phyloP scores from a whole-genome alignment of 2,797 vertebrate species.

The Hemitrygon akajei region DNA sequence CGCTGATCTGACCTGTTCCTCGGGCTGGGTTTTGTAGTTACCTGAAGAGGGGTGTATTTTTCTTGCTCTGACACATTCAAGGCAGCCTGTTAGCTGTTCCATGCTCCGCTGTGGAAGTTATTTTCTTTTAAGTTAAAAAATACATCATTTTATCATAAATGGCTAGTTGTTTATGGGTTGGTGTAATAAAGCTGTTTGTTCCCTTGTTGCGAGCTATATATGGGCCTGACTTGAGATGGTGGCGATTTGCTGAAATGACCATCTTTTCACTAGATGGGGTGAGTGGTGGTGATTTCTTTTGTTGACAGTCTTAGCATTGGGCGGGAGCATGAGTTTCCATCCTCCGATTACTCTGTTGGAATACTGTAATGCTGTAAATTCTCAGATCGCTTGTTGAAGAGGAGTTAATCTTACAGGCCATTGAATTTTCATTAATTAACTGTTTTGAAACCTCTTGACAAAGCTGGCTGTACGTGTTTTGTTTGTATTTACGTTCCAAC shows the following conservation, averaged over 20 bases:
- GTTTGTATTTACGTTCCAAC: too few species aligned
- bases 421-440: too few species aligned
- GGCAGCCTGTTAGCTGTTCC: background rate
- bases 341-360: background rate
- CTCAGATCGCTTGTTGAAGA: too few species aligned
- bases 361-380: too few species aligned
- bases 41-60: background rate
- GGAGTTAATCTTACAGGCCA: too few species aligned
- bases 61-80: background rate
- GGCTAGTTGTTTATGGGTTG: background rate
- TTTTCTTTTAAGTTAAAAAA: background rate
- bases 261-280: background rate
- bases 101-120: background rate
- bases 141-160: background rate
- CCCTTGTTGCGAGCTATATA: background rate
- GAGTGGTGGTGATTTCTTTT: background rate
- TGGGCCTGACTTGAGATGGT: background rate
- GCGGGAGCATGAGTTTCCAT: background rate
- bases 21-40: too few species aligned
- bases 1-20: too few species aligned
- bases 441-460: too few species aligned
- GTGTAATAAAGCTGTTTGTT: background rate
- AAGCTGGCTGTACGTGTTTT: too few species aligned
- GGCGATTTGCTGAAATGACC: background rate
- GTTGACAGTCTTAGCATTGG: background rate